Base-by-base conservation (phyloP, 2,797 vertebrate species). In the Microchirus variegatus region DNA sequence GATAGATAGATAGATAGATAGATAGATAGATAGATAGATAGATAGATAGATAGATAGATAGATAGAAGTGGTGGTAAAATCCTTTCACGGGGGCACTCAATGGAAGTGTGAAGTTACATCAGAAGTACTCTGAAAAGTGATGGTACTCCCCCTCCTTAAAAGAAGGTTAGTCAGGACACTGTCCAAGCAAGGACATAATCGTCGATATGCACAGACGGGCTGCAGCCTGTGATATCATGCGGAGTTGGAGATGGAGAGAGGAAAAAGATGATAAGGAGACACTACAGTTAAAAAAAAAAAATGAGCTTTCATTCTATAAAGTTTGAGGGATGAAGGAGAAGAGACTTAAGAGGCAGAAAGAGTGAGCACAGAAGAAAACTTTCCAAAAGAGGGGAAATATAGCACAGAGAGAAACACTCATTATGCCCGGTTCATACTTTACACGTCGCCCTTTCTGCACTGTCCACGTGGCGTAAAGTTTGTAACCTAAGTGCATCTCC, bases 131-230 rank as follows among this genome's bases (percentile, higher is more conserved):
- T 58, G 26, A 67, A 58, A 75, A 70, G 70, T 72, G 49, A 59
- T 44, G 26, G 17, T 31, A 10, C 63, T 65, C 10, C n/a, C n/a
- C n/a, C n/a, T n/a, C n/a, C n/a, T 1, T 56, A 67, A 71, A 75
- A 83, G 35, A 10, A 13, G 46, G 64, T 71, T 31, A 13, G 35
- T 51, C 45, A 53, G 53, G 53, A 64, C 42, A 31, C 51, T 49
- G 53, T 70, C 51, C 70, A 37, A 50, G 75, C 75, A 73, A 76
- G 75, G 78, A 73, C 70, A 50, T 72, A 70, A 67, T 77, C 63
- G 78, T 66, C 42, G 59, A 41, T 59, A 71, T 58, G 67, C 54
- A 57, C n/a, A n/a, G n/a, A n/a, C n/a, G n/a, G n/a, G n/a, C n/a
- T n/a, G n/a, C n/a, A n/a, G n/a, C n/a, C n/a, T 46, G 59, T 62